Percentiles rank a stretch among this genome's conserved stretches.
Conservation (phyloP, 2,888 invertebrate species). For the Achlya flavicornis region DNA sequence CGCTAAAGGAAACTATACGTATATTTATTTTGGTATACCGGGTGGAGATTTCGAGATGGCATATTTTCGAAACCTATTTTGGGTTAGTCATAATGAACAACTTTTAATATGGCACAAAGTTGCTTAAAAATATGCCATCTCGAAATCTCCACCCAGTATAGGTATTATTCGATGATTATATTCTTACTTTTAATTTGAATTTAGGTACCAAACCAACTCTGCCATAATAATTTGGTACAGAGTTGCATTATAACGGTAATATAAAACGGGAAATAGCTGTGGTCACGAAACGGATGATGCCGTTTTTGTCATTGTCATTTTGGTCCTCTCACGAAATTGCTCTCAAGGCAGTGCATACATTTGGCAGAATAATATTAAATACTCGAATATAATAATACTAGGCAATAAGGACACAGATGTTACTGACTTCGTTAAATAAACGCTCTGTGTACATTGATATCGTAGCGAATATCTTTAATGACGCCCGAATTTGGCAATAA, state of each 20-base stretch:
- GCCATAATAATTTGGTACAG: conserved; percentile 45
- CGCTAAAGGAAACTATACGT: background rate
- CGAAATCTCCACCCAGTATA: too few species aligned
- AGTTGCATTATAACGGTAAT: conserved; percentile 60
- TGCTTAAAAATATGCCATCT: too few species aligned
- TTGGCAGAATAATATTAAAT: conserved; percentile 29
- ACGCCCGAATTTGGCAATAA: conserved; percentile 47
- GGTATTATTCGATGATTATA: background rate
- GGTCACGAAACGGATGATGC: conserved; percentile 63
- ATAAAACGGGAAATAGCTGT: conserved; percentile 61
- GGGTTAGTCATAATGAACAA: too few species aligned
- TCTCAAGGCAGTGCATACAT: conserved; percentile 44
- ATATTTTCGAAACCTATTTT: too few species aligned
- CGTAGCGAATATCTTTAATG: conserved; percentile 19
- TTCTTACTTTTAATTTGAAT: background rate
- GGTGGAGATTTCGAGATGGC: too few species aligned
- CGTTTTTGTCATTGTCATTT: conserved; percentile 60
- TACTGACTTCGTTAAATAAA: conserved; percentile 15
- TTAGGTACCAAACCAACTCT: background rate
- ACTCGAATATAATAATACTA: conserved; percentile 30
- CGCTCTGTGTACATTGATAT: conserved; percentile 24
- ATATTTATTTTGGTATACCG: too few species aligned
- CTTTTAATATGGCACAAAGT: too few species aligned
- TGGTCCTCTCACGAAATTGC: conserved; percentile 47
- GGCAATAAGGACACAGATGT: conserved; percentile 52